Conservation (phyloP, 1,140 invertebrate genomes). For the Odontomachus brunneus region DNA sequence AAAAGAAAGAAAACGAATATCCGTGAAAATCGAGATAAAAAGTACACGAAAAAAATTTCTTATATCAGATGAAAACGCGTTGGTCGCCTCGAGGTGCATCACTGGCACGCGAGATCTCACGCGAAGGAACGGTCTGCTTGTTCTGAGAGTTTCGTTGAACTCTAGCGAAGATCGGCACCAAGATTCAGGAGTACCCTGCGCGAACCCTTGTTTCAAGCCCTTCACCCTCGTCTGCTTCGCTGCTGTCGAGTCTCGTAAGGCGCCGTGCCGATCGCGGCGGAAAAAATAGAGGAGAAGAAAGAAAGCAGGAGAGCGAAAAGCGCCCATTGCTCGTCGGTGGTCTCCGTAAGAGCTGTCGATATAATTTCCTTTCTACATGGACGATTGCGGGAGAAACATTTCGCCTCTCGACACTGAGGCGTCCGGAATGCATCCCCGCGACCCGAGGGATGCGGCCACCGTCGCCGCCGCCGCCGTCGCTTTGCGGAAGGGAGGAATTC, state of each 20-base stretch:
- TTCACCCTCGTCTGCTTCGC: constrained; percentile 10
- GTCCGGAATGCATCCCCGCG: constrained; percentile 32
- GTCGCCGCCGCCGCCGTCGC: constrained; percentile 31
- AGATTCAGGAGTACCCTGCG: constrained; percentile 12
- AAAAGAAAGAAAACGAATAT: too few relatives aligned
- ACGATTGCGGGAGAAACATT: constrained; percentile 50
- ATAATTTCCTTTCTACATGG: constrained; percentile 56
- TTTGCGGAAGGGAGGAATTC: constrained; percentile 19
- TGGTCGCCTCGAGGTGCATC: constrained; percentile 28
- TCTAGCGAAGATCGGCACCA: constrained; percentile 25
- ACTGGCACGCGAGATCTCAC: constrained; percentile 6
- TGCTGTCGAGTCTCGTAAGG: constrained; percentile 35
- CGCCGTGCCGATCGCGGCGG: constrained; percentile 38
- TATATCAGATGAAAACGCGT: neutral
- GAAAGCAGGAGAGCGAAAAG: constrained; percentile 11
- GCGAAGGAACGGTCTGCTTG: constrained; percentile 20
- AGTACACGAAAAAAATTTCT: neutral
- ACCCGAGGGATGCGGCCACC: too few relatives aligned
- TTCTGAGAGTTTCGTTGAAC: neutral
- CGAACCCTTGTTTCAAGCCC: constrained; percentile 46
- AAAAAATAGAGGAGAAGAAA: constrained; percentile 35
- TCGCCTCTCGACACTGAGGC: constrained; percentile 18
- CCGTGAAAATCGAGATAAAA: neutral
- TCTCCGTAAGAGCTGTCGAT: constrained; percentile 61
- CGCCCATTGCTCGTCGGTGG: constrained; percentile 46